Conservation (phyloP, 2,113 vertebrate species). For the Callionymus lyra region DNA sequence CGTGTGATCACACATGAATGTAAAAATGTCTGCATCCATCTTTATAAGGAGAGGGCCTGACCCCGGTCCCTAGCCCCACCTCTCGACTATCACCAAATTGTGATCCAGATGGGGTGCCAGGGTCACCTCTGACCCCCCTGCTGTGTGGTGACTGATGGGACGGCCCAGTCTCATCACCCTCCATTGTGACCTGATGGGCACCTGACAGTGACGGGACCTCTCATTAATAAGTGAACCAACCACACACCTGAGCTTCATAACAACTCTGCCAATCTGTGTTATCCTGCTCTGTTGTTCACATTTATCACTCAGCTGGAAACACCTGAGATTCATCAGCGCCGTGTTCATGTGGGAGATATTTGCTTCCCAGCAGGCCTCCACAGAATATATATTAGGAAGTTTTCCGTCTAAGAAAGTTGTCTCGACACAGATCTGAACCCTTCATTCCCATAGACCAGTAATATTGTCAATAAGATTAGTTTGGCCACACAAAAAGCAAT, state of each 20-base stretch:
- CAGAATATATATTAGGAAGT: too few relatives aligned
- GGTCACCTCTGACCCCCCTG: slow-evolving; percentile 64
- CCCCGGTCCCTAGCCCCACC: slow-evolving; percentile 1
- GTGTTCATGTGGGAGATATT: too few relatives aligned
- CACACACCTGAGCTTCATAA: slow-evolving; percentile 53
- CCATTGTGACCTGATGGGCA: slow-evolving; percentile 62
- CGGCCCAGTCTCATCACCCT: slow-evolving; percentile 35
- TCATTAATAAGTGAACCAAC: slow-evolving; percentile 38
- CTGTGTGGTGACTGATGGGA: slow-evolving; percentile 54
- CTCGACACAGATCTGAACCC: too few relatives aligned
- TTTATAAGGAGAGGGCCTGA: slow-evolving; percentile 16
- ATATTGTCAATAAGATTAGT: too few relatives aligned
- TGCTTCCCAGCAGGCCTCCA: too few relatives aligned
- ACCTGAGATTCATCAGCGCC: too few relatives aligned
- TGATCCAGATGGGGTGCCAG: slow-evolving; percentile 69
- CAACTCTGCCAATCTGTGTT: slow-evolving; percentile 53
- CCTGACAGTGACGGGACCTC: slow-evolving; percentile 41
- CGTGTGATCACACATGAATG: slow-evolving; percentile 1
- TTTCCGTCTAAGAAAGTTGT: too few relatives aligned
- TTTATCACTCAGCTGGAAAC: slow-evolving; percentile 11
- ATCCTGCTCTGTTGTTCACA: slow-evolving; percentile 34
- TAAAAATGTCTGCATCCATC: slow-evolving; percentile 13
- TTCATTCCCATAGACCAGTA: too few relatives aligned
- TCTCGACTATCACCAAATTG: slow-evolving; percentile 27
- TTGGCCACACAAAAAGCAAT: too few relatives aligned